phyloP scores from a whole-genome alignment of 2,888 invertebrate species.

The Leptinotarsa tumamoca region DNA sequence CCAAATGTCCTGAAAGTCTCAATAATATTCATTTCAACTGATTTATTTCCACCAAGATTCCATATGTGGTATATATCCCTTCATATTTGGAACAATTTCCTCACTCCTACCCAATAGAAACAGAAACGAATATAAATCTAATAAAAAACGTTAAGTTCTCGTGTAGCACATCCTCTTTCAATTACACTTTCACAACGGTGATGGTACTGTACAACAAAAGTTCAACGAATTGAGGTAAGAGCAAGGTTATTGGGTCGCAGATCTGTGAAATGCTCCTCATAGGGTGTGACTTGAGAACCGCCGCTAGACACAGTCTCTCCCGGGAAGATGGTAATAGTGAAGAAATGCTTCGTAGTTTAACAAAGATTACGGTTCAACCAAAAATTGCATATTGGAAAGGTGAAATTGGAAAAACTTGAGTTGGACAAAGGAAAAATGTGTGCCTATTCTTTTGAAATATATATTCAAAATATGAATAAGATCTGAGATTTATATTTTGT shows the following conservation, averaged over 20 bases:
- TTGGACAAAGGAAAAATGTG: too few relatives aligned
- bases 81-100: neutral
- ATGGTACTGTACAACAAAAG: conserved; percentile 12
- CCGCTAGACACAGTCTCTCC: neutral
- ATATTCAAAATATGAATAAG: too few relatives aligned
- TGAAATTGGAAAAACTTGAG: too few relatives aligned
- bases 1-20: neutral
- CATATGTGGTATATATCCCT: neutral
- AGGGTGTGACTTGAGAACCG: neutral
- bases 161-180: neutral
- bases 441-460: too few relatives aligned
- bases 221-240: conserved; percentile 6
- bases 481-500: too few relatives aligned
- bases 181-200: conserved; percentile 12
- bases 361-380: too few relatives aligned
- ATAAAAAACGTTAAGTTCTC: neutral
- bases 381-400: too few relatives aligned
- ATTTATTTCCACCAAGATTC: neutral
- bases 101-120: neutral
- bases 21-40: neutral
- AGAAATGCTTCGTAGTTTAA: too few relatives aligned
- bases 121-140: neutral
- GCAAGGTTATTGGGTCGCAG: conserved; percentile 11
- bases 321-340: neutral
- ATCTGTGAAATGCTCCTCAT: neutral